Evolutionary conservation across 2,113 vertebrate genomes (phyloP), one percentile per base, ranked within the genome.

Genomic region (Rostratula benghalensis): DNA sequence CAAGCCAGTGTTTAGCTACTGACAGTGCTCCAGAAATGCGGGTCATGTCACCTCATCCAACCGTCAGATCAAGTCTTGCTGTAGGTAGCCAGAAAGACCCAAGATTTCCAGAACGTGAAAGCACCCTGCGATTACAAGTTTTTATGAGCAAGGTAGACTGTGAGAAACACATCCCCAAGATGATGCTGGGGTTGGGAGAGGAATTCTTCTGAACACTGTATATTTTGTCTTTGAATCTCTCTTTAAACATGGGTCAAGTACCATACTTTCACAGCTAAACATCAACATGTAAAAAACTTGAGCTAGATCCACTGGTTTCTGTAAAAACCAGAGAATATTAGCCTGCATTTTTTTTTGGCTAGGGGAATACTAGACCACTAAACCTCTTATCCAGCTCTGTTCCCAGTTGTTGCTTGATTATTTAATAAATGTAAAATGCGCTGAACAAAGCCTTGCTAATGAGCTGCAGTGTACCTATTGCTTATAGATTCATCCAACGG

Each of bases 371-470:
- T 33, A 59, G 37, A 59, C 86, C 89, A 61, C 35, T 48, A 78
- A 45, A 11, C 7, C 39, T 64, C 67, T 27, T 67, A 27, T 50
- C 51, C 39, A 59, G 31, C 63, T 70, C 68, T 9, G 20, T 39
- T 64, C 85, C 45, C 18, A 70, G 21, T 69, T 89, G 71, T n/a
- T 19, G 6, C 60, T 64, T 16, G 78, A 90, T 97, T 95, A 92
- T 81, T 68, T 73, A 30, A 90, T 93, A 81, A 97, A 96, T 94
- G 83, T 15, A 27, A 54, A 84, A 65, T 53, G 33, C 89, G 76
- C 95, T 96, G 90, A 85, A 95, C 80, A 94, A 30, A 79, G 57
- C 67, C 65, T 94, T 91, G 81, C 87, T 87, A 82, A 93, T 87
- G 64, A 69, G 54, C 93, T 97, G 87, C 79, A 48, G 87, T 93